Percentiles rank a stretch among this genome's conserved stretches.
Conservation (phyloP, 2,888 invertebrate species). For the Ophion ellenae region DNA sequence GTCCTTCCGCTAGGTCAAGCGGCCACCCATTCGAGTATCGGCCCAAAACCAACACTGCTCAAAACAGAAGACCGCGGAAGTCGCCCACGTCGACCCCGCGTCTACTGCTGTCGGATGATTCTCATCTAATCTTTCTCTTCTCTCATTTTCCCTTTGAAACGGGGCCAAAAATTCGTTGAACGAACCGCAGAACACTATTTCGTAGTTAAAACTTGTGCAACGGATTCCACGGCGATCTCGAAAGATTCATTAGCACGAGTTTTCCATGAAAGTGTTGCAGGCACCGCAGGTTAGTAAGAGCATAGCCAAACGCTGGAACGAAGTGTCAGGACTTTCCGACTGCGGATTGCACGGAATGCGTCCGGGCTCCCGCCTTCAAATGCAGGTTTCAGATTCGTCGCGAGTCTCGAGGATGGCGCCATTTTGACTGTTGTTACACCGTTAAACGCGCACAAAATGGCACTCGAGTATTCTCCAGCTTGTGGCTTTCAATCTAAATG, state of each 20-base stretch:
- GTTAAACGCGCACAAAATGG: slow-evolving; percentile 14
- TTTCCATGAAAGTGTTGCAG: slow-evolving; percentile 25
- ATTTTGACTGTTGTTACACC: slow-evolving; percentile 11
- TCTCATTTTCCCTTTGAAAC: too few relatives aligned
- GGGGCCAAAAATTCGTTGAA: too few relatives aligned
- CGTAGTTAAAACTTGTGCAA: background rate
- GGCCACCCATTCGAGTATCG: too few relatives aligned
- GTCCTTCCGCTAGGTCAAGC: slow-evolving; percentile 7
- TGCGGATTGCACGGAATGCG: slow-evolving; percentile 40
- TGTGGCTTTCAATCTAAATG: slow-evolving; percentile 14
- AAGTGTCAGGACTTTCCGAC: slow-evolving; percentile 30
- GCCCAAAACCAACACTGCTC: too few relatives aligned
- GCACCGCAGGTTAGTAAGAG: background rate
- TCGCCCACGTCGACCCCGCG: too few relatives aligned
- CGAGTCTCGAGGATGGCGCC: slow-evolving; percentile 32
- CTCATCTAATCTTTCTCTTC: too few relatives aligned
- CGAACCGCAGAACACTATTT: background rate
- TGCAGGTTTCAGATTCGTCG: slow-evolving; percentile 23
- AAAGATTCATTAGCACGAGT: slow-evolving; percentile 53
- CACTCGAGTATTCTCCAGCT: background rate
- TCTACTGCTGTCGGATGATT: too few relatives aligned
- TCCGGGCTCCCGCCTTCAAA: slow-evolving; percentile 20
- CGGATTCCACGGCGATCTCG: slow-evolving; percentile 12
- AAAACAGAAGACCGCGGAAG: too few relatives aligned
- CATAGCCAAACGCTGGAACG: background rate